Evolutionary conservation across 2,113 vertebrate species (phyloP).

Genomic region (Acanthochromis polyacanthus): DNA sequence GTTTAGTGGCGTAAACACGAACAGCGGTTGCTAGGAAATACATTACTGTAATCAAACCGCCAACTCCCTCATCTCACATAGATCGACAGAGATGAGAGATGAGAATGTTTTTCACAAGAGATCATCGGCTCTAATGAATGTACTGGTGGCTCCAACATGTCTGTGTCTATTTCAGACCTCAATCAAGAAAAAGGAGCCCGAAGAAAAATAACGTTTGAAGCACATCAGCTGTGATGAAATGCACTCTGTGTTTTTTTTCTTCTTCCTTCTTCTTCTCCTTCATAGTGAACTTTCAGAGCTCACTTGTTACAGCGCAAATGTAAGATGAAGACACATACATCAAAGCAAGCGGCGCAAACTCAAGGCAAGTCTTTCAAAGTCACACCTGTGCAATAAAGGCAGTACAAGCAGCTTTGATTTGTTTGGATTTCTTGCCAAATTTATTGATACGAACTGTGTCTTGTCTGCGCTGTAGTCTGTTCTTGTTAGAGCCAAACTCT

Average conservation of each 20-base stretch:
- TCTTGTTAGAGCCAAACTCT: conserved; percentile 9
- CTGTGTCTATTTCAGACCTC: conserved; percentile 31
- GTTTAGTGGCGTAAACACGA: conserved; percentile 47
- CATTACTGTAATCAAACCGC: conserved; percentile 50
- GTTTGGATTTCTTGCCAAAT: conserved; percentile 9
- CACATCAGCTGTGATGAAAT: conserved; percentile 12
- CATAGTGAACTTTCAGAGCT: background rate
- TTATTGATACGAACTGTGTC: background rate
- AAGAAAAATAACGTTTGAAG: conserved; percentile 17
- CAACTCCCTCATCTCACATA: conserved; percentile 22
- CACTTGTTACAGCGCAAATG: conserved; percentile 1
- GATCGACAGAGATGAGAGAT: conserved; percentile 19
- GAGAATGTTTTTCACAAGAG: conserved; percentile 23
- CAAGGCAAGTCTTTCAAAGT: conserved; percentile 13
- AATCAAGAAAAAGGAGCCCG: background rate
- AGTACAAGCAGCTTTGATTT: conserved; percentile 26
- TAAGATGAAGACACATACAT: background rate
- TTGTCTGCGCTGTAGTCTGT: background rate
- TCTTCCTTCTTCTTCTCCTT: background rate
- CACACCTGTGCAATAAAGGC: conserved; percentile 1
- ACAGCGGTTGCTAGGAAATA: conserved; percentile 33
- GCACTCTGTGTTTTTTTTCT: background rate
- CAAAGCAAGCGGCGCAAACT: conserved; percentile 2
- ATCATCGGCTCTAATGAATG: conserved; percentile 54
- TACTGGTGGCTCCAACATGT: conserved; percentile 5